Evolutionary conservation across 2,797 vertebrate genomes (phyloP), one percentile per base, ranked within the genome.

Genomic region (Myotis findleyi): DNA sequence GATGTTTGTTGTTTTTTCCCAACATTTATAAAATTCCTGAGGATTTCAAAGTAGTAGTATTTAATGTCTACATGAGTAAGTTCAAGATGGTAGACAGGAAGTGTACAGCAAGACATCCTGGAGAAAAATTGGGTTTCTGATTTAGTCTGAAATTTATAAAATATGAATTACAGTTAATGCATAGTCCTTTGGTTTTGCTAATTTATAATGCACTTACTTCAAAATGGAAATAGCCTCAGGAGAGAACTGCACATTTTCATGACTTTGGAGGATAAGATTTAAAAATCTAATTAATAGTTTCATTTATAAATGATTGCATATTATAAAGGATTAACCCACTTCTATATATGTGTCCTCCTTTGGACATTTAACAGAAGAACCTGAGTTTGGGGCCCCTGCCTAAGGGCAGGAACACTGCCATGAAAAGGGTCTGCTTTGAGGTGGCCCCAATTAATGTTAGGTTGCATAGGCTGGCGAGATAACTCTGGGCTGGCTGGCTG

Each of bases 281-380:
- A 14, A 96, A 96, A 97, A 90, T 85, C 25, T 86, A 94, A 91
- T 96, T 97, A 93, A 93, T 83, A 75, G 25, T 53, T 95, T 96
- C 57, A 83, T 88, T 90, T 88, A 92, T 94, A 93, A 90, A 66
- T 36, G 53, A 59, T 69, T 94, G 72, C 95, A 75, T 85, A 91
- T 87, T 80, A 62, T 23, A 94, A 27, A 72, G 33, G n/a, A 38
- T 90, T 96, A 95, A 57, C n/a, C 68, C 51, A 84, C 44, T 88
- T 97, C 77, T 87, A 90, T 73, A 92, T 75, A 92, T 72, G 16
- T 76, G 44, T 25, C 25, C 38, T 76, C 62, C 20, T 94, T n/a
- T 71, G 66, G 30, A 94, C 9, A 72, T 64, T 80, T 33, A 55
- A 47, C 5, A 53, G 17, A 14, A 47, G 13, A 81, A 8, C 53